Base-by-base conservation (phyloP, 2,888 invertebrate genomes). In the Strigamia crassipes region DNA sequence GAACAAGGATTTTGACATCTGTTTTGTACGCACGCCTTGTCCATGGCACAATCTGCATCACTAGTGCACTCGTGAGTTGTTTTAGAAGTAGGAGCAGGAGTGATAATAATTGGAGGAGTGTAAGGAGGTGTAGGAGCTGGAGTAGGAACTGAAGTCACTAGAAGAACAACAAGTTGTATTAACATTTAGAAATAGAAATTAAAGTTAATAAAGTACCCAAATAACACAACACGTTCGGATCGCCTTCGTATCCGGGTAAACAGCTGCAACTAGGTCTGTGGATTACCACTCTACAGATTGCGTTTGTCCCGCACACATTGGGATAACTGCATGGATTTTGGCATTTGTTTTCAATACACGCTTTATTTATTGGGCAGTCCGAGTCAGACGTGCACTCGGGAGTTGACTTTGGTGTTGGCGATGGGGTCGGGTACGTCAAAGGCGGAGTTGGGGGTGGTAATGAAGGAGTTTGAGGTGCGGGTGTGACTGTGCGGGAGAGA, bases 221-320 rank as follows among this genome's bases (percentile, higher is more conserved):
- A 83, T 89, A 89, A 87, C 95, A 95, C 86, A 92, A 91, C 56
- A 93, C 90, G 86, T 92, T 93, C 8, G 95, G 92, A 87, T 95
- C 94, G 85, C 95, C 95, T 84, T 91, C 89, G 87, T 90, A 93
- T 31, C 94, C 94, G 46, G 91, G 89, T 81, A 91, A 89, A 87
- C 95, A 95, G 87, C 91, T 90, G 86, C 95, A 95, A 85, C 93
- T 91, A 83, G 92, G 92, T 82, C 92, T 93, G 86, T 94, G 94
- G 87, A 94, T 92, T 82, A 90, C 91, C 2, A 94, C 92, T 80
- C 92, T 88, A 86, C 96, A 96, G 79, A 91, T 88, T 15, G 94
- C 93, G 85, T 91, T 91, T 42, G 92, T 89, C 46, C 94, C 95
- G 87, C 95, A 95, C 10, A 92, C 92, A 82, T 92, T 92, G 73